These are phyloP conservation scores for Monoplex corrugatus DNA, from an alignment of 2,888 invertebrate genomes.

Conservation along the genomic window DNA sequence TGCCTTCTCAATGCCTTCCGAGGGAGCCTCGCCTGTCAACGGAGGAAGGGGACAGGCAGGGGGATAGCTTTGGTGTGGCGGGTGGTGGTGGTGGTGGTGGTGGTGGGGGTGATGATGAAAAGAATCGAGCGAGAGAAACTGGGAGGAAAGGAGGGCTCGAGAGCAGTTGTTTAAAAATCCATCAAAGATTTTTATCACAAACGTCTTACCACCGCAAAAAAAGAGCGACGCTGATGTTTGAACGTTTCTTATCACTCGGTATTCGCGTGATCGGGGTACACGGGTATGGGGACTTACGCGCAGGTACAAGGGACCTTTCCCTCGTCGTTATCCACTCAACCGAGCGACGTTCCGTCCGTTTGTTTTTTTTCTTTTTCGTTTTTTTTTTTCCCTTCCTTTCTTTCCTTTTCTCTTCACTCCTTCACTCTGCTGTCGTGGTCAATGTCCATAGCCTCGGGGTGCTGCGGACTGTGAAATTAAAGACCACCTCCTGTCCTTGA, in stretches of 20 bases:
- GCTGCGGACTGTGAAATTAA: no score
- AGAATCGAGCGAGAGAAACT: neutral
- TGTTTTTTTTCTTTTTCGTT: no score
- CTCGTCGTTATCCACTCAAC: no score
- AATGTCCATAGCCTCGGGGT: no score
- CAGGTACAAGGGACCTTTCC: no score
- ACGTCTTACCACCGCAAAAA: neutral
- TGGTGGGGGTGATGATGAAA: neutral
- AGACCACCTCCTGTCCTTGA: no score
- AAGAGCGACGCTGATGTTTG: neutral
- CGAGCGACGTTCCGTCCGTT: no score
- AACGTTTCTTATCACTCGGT: no score
- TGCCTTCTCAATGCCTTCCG: neutral
- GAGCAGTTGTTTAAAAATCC: neutral
- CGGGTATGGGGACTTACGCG: neutral
- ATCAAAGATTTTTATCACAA: neutral
- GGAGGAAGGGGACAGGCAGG: neutral
- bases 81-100: neutral
- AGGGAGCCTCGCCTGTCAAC: conserved; percentile 26
- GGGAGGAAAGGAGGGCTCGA: neutral
- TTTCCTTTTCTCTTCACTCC: no score
- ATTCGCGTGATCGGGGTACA: neutral
- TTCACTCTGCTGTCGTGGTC: no score
- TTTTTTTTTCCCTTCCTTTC: no score
- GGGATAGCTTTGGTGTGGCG: neutral